These are phyloP conservation scores for Oreotrochilus melanogaster DNA, from an alignment of 2,113 vertebrate species.

Conservation along the genomic window DNA sequence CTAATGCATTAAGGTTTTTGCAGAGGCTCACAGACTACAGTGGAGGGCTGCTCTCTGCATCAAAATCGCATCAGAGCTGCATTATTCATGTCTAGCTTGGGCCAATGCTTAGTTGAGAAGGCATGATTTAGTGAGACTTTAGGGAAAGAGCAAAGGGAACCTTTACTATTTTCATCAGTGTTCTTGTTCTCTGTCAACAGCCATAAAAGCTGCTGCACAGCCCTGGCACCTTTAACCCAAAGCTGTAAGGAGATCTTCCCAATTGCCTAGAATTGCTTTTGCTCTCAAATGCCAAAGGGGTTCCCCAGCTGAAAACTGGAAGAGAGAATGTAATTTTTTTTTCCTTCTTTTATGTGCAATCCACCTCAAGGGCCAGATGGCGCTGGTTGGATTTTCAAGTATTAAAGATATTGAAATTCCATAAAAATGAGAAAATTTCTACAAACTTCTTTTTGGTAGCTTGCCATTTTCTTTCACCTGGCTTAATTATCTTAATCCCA, in stretches of 20 bases:
- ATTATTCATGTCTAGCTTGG: neutral
- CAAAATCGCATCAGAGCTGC: neutral
- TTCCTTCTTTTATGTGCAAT: neutral
- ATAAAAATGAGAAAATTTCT: neutral
- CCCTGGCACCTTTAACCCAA: neutral
- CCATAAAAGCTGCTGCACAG: constrained; percentile 8
- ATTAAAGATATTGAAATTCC: constrained; percentile 11
- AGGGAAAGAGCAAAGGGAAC: neutral
- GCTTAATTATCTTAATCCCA: constrained; percentile 19
- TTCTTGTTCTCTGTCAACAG: neutral
- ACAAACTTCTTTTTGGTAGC: neutral
- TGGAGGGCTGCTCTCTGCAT: neutral
- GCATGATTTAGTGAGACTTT: neutral
- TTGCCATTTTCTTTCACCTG: constrained; percentile 22
- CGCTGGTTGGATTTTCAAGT: neutral
- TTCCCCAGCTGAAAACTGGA: neutral
- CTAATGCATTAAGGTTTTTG: neutral
- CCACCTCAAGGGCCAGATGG: constrained; percentile 2
- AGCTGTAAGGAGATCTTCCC: neutral
- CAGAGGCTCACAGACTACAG: neutral
- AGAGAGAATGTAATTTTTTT: neutral
- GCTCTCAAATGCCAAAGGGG: neutral
- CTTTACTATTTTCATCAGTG: neutral
- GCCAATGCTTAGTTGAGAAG: neutral
- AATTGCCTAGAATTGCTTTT: neutral